Base-by-base conservation (phyloP, 1,140 invertebrate genomes). In the Drosophila athabasca region DNA sequence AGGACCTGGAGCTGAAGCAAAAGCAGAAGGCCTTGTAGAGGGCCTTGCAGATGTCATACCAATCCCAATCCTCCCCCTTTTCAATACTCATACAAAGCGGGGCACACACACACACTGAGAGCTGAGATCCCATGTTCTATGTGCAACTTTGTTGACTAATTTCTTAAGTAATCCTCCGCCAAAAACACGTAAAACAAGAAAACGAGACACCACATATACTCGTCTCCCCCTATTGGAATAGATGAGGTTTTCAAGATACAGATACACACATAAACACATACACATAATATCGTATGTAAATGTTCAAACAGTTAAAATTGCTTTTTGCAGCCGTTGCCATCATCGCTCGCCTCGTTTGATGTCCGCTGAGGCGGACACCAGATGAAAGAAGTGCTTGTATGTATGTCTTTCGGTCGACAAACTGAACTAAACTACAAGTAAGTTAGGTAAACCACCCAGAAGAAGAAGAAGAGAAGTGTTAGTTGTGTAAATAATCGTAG, bases 141-240 rank as follows among this genome's bases (percentile, higher is more conserved):
- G 82, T 83, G 80, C 83, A 87, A 88, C 82, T 79, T 88, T 88
- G 83, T 88, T 88, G 80, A 88, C 84, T 88, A 88, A 89, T 88
- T 88, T 89, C 71, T 88, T 88, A 88, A 88, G 83, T 83, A 89
- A 87, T 83, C 67, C 60, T 68, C 84, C 71, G 72, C 79, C 75
- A 83, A 82, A 78, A 76, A 80, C 19, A 53, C 44, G 44, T 52
- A 17, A 46, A 60, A 44, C 46, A 41, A 41, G 39, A 58, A 26
- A 81, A 78, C 39, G 26, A 53, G 41, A 60, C 64, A 76, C 24
- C 68, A 19, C 46, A 54, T 53, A 58, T 29, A 55, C 57, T 61
- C 15, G 66, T 76, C 70, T 19, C 17, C 17, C 17, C 17, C 17
- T 74, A 64, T 64, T 73, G 59, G 71, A 71, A 62, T 72, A 79